Base-by-base conservation (phyloP, 2,113 vertebrate species). In the Syrrhaptes paradoxus region DNA sequence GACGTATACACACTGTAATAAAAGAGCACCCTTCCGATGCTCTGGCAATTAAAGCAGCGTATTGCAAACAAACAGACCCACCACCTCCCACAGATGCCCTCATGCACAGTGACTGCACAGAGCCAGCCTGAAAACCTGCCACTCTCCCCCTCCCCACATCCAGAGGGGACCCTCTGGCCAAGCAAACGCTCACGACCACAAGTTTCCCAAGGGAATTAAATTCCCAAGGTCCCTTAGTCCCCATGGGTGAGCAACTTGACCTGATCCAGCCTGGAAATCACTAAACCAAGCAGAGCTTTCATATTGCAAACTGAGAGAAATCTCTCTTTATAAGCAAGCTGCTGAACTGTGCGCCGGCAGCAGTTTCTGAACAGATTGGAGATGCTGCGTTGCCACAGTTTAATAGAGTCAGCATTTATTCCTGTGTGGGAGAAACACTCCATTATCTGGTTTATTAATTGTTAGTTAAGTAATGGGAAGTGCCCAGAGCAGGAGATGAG, bases 391-490 rank as follows among this genome's bases (percentile, higher is more conserved):
- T 68, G 75, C 78, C 0, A 4, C 61, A 34, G 52, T 55, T 88
- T 91, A 93, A 88, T 74, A 92, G 63, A 92, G 54, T 49, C 78
- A 41, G 78, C 89, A 82, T 96, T 95, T 96, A 93, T 88, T 93
- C 93, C 85, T 93, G 61, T 78, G 87, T 51, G 79, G 85, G 85
- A 93, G 76, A 91, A 96, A 92, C 88, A 93, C 79, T 95, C 94
- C 94, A 96, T 96, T 96, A 96, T 91, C 83, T 71, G 90, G 11
- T 84, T 97, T 97, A 96, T 96, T 96, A 96, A 96, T 97, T 96
- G 95, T 92, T 94, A 84, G 95, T 93, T 95, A 96, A 96, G 95
- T 92, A 95, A 94, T 63, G 68, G 92, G 96, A 96, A 94, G 95
- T 94, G 93, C 92, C 95, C 90, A 94, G 95, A 96, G 93, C 68